Evolutionary conservation across 2,888 invertebrate genomes (phyloP), one percentile per base, ranked within the genome.

Genomic region (Mesochorus sp.): DNA sequence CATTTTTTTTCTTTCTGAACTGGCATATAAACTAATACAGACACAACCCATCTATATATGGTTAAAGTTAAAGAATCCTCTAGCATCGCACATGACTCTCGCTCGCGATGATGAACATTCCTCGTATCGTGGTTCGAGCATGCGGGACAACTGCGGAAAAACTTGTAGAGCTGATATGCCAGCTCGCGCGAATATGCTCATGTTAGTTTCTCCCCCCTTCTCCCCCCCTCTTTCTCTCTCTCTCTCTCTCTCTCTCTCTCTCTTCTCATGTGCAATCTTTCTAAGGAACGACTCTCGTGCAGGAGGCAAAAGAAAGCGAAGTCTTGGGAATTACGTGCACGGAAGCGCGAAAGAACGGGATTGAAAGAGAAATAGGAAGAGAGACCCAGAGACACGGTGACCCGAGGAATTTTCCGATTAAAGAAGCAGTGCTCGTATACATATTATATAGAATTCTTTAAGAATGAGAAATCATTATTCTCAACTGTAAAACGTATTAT

Each of bases 271-370:
- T 19, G 21, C 12, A 57, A 57, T 62, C 42, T 70, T 67, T 49
- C 55, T 55, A 19, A 44, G 24, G n/a, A 44, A 37, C 49, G 51
- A 57, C 53, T 73, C 49, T 71, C 71, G 61, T 62, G 71, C 55
- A 34, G 42, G 17, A 64, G 59, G 80, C 59, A 76, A 80, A 81
- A 78, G 81, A 81, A 81, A 81, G 81, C 81, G 81, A 81, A 81
- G 80, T 76, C 78, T 62, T 68, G 51, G 55, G 75, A 74, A 70
- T 66, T 74, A 74, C 78, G 73, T 53, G 59, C 70, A 66, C 70
- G 78, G 70, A 74, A 74, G 70, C 70, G 59, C 59, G 59, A 64
- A 59, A 66, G 64, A 78, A 59, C 70, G 70, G 64, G 59, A 70
- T 64, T 70, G 74, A 78, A 74, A 74, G 74, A 74, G 74, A 78